Evolutionary conservation across 2,113 vertebrate species (phyloP).

Genomic region (Callipepla californica): DNA sequence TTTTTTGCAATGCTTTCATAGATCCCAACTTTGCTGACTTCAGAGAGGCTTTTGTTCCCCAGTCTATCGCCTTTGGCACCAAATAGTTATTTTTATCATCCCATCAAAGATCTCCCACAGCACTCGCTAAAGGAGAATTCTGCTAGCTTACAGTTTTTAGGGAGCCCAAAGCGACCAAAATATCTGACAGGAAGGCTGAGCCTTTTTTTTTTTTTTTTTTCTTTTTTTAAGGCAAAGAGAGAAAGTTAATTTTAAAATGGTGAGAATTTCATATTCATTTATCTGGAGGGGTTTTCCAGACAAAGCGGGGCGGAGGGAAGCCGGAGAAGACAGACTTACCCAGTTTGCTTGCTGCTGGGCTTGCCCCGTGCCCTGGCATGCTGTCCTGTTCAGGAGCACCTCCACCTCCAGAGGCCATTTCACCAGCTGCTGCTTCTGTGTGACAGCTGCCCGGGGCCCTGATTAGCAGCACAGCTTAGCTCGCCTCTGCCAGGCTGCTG

Average conservation of each 20-base stretch:
- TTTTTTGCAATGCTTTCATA: background rate
- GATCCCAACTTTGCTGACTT: background rate
- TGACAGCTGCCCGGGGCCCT: background rate
- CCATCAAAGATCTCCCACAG: background rate
- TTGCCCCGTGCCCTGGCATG: background rate
- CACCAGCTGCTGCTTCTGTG: background rate
- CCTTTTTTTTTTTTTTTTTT: background rate
- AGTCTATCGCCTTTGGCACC: background rate
- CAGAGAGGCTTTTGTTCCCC: conserved; percentile 9
- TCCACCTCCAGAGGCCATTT: background rate
- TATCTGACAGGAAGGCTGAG: background rate
- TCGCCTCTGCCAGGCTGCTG: background rate
- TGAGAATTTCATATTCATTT: background rate
- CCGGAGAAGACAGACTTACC: background rate
- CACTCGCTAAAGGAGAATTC: background rate
- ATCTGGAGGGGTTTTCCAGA: background rate
- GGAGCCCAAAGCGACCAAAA: background rate
- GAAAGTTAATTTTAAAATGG: background rate
- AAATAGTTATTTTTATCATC: conserved; percentile 21
- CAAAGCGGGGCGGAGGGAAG: background rate
- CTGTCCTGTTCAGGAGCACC: background rate
- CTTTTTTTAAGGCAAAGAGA: background rate
- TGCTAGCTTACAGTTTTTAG: background rate
- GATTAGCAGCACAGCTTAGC: background rate
- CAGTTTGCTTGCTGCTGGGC: background rate